Evolutionary conservation across 2,888 invertebrate species (phyloP).

Genomic region (Plebejus argus): DNA sequence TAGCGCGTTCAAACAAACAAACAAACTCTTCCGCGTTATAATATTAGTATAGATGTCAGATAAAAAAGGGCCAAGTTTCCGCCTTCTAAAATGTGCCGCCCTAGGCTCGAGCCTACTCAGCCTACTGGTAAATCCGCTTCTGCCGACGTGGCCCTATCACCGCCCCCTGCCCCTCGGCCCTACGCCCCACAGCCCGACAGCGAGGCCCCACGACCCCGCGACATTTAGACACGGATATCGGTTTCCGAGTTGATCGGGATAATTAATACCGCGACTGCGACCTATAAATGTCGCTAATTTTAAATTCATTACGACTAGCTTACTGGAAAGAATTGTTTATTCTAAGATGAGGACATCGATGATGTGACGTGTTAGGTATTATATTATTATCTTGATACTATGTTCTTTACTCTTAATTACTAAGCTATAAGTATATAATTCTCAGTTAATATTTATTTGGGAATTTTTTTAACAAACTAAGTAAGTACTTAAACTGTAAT

Average conservation of each 20-base stretch:
- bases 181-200: slow-evolving; percentile 36
- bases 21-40: too few species aligned
- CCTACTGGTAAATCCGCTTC: not conserved
- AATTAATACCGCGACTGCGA: slow-evolving; percentile 52
- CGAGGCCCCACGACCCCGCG: slow-evolving; percentile 11
- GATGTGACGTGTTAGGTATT: not conserved
- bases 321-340: not conserved
- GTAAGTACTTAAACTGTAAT: not conserved
- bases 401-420: too few species aligned
- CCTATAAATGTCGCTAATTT: not conserved
- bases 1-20: too few species aligned
- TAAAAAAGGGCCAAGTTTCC: too few species aligned
- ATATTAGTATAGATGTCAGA: too few species aligned
- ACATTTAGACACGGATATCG: slow-evolving; percentile 59
- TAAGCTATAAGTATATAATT: too few species aligned
- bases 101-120: not conserved
- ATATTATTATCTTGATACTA: too few species aligned
- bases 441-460: too few species aligned
- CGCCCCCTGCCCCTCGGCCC: slow-evolving; percentile 33
- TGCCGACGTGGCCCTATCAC: not conserved
- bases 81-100: too few species aligned
- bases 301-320: slow-evolving; percentile 6
- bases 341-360: not conserved
- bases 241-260: slow-evolving; percentile 56
- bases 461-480: too few species aligned